These are phyloP conservation scores for Acleris cristana DNA, from an alignment of 2,888 invertebrate genomes.

Conservation along the genomic window DNA sequence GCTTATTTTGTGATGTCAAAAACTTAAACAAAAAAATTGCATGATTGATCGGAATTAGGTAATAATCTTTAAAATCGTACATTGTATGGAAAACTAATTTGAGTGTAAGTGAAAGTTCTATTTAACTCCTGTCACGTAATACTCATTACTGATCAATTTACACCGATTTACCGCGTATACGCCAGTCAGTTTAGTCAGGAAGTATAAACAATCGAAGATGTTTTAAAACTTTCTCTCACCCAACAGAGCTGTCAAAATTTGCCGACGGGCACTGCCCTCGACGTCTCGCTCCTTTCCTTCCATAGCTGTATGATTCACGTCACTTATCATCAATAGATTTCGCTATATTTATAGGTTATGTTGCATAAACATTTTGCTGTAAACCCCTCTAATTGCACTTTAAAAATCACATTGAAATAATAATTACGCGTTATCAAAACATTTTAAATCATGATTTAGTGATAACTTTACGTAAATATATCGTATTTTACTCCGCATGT, in stretches of 20 bases:
- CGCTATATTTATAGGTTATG: conserved; percentile 31
- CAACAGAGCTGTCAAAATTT: conserved; percentile 64
- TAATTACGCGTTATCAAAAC: neutral
- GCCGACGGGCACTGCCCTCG: conserved; percentile 53
- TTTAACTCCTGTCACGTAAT: no score
- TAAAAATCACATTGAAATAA: neutral
- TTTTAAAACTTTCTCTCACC: conserved; percentile 52
- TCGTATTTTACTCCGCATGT: neutral
- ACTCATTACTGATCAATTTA: no score
- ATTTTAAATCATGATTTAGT: conserved; percentile 23
- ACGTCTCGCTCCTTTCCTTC: conserved; percentile 48
- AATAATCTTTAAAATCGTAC: no score
- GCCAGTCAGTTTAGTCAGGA: no score
- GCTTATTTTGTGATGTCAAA: no score
- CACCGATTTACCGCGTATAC: no score
- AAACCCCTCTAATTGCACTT: neutral
- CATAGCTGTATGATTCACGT: conserved; percentile 47
- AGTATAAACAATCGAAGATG: conserved; percentile 21
- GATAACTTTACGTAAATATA: conserved; percentile 8
- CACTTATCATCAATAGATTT: conserved; percentile 21
- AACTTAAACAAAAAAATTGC: no score
- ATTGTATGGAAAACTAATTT: no score
- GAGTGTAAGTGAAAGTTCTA: no score
- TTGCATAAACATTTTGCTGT: conserved; percentile 30
- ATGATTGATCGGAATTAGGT: no score